phyloP scores from a whole-genome alignment of 2,113 vertebrate species.

The Tachysurus vachellii region DNA sequence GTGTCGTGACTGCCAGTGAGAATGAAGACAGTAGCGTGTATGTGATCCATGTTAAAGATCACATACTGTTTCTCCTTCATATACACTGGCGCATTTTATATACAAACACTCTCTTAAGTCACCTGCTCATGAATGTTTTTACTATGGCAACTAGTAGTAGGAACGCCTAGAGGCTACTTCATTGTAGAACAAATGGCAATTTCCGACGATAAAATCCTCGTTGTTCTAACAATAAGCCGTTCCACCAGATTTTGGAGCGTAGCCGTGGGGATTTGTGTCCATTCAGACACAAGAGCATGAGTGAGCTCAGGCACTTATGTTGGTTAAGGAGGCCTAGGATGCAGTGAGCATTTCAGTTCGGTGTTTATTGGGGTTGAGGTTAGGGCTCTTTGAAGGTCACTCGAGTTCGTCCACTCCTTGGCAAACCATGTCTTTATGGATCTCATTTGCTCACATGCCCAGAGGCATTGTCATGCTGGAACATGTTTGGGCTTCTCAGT shows the following conservation, averaged over 20 bases:
- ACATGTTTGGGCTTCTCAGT: background rate
- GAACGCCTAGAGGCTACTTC: no score
- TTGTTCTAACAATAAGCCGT: background rate
- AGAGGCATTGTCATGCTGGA: background rate
- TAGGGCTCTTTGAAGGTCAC: background rate
- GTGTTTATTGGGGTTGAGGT: background rate
- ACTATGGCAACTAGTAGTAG: no score
- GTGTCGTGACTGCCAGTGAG: no score
- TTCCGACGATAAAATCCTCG: background rate
- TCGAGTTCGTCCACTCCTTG: background rate
- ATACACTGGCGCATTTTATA: no score
- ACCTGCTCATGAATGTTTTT: no score
- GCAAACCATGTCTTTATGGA: background rate
- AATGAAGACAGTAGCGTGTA: no score
- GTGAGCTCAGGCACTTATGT: background rate
- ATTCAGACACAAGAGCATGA: background rate
- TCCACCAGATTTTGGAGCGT: background rate
- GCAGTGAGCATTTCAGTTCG: background rate
- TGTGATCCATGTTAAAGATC: no score
- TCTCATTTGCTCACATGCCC: background rate
- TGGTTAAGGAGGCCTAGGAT: background rate
- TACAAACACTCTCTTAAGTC: no score
- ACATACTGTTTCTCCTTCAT: no score
- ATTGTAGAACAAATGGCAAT: no score
- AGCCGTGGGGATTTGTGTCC: background rate